A percentile compares a stretch with the other conserved stretches of the same genome.
Conservation (phyloP, 2,797 vertebrate genomes). For the Halcyon smyrnensis region DNA sequence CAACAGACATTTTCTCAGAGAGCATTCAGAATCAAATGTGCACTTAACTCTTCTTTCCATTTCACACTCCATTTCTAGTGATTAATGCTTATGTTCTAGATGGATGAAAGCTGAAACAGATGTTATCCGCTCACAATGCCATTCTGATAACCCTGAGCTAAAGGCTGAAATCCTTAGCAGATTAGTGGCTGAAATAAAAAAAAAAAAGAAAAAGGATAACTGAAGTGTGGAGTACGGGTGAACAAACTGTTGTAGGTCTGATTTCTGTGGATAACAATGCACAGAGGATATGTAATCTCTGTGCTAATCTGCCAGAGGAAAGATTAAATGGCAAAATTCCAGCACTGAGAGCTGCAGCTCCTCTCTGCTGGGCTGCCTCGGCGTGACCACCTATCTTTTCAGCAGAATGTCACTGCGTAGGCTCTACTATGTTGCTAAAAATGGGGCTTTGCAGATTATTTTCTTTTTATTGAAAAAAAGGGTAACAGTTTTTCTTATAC, state of each 20-base stretch:
- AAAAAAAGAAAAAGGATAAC: constrained; percentile 35
- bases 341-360: neutral
- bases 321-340: constrained; percentile 64
- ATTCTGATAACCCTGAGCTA: constrained; percentile 55
- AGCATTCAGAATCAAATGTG: constrained; percentile 26
- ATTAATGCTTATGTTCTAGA: constrained; percentile 55
- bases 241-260: constrained; percentile 25
- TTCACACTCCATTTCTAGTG: constrained; percentile 70
- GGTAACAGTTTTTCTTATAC: neutral
- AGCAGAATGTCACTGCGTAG: neutral
- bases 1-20: neutral
- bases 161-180: constrained; percentile 58
- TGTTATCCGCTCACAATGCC: constrained; percentile 54
- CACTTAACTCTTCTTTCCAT: constrained; percentile 47
- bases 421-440: neutral
- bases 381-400: neutral
- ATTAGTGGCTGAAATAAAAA: constrained; percentile 65
- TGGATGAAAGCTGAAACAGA: constrained; percentile 64
- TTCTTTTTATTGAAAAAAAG: neutral
- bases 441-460: fast-evolving
- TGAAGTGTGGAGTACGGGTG: neutral
- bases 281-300: neutral
- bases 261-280: constrained; percentile 48
- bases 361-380: neutral
- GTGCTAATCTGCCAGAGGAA: constrained; percentile 11